phyloP scores from a whole-genome alignment of 2,797 vertebrate species.

The Gila robusta region DNA sequence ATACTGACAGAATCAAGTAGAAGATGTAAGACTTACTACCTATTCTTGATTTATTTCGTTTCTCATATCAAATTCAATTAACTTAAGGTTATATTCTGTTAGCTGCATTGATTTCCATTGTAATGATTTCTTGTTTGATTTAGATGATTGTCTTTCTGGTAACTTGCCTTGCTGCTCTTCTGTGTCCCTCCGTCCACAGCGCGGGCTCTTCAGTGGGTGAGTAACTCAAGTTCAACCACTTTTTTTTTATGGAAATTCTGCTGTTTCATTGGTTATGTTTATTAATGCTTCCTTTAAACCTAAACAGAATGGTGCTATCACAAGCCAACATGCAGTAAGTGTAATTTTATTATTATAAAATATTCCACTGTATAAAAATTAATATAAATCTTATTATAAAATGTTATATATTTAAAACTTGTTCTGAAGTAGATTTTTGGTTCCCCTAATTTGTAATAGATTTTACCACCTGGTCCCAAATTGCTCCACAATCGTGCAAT shows the following conservation, averaged over 20 bases:
- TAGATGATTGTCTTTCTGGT: conserved; percentile 22
- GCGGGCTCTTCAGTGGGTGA: neutral
- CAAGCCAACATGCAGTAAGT: conserved; percentile 56
- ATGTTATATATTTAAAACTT: neutral
- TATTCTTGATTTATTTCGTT: neutral
- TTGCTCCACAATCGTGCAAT: conserved; percentile 15
- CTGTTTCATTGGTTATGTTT: neutral
- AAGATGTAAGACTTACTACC: neutral
- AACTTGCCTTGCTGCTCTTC: neutral
- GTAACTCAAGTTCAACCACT: neutral
- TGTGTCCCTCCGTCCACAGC: neutral
- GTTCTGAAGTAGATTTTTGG: neutral
- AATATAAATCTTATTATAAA: neutral
- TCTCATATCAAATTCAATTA: neutral
- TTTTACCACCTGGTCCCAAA: conserved; percentile 27
- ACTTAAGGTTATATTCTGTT: neutral
- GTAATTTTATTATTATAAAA: neutral
- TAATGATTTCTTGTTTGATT: neutral
- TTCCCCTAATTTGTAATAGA: conserved; percentile 36
- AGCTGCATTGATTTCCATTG: neutral
- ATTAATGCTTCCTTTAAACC: neutral
- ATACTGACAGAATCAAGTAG: too few species aligned
- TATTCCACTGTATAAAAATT: neutral
- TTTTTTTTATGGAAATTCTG: neutral
- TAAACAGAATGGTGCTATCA: conserved; percentile 57